Evolutionary conservation across 2,888 invertebrate species (phyloP), one percentile per base, ranked within the genome.

Genomic region (Adineta ricciae): DNA sequence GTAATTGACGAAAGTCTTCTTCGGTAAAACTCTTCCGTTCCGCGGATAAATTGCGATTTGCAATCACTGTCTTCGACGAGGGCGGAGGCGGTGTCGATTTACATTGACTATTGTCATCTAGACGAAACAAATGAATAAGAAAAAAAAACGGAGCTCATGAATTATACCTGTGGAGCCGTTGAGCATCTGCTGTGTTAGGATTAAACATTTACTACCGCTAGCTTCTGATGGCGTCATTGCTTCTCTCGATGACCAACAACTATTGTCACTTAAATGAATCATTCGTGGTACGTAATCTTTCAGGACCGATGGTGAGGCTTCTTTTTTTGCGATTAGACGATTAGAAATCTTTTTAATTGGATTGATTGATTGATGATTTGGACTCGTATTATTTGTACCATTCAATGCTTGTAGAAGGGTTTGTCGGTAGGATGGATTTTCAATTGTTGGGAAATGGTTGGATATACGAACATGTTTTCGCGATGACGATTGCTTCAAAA

Each of bases 1-100:
- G 78, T 41, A 78, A 41, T 78, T 41, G 78, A 78, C 78, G 78
- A 78, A 78, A 78, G 41, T 78, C 78, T 78, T 78, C 78, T 78
- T 78, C 78, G 3, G 78, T 78, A 41, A 78, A 78, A 78, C 78
- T 78, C 41, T 78, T 78, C 11, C 78, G 78, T 78, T 78, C 78
- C 11, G 21, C 11, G 8, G 41, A 41, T 41, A 64, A 36, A 32
- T 64, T 27, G 19, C 32, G 64, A 41, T 78, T 78, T 38, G 41
- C 8, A 41, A 41, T 14, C n/a, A 41, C 11, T 0, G 11, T 41
- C n/a, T 41, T 36, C 5, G 78, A 36, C 14, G 11, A 78, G 19
- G 64, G 32, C 19, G 64, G 32, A 19, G 64, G 41, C 41, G 38
- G 78, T 1, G 78, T 78, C 24, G 78, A 78, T 78, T 78, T 78